Conservation (phyloP, 2,888 invertebrate species). For the Drosophila neotestacea region DNA sequence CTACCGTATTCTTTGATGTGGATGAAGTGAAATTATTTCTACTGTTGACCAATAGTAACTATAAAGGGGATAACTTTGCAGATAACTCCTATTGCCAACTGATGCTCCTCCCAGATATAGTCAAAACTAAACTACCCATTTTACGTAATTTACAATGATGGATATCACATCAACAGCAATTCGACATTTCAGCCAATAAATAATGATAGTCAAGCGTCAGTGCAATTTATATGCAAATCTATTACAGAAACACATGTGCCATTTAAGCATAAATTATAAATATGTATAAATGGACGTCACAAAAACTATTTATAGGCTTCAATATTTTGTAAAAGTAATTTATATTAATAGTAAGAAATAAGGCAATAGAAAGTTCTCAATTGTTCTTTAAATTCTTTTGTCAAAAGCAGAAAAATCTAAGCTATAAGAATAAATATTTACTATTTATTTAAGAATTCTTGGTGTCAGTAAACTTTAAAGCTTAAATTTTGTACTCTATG, state of each 20-base stretch:
- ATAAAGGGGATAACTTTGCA: too few relatives aligned
- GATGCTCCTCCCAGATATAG: too few relatives aligned
- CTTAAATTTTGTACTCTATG: too few relatives aligned
- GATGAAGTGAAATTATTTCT: too few relatives aligned
- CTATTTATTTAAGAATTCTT: too few relatives aligned
- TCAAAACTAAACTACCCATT: neutral
- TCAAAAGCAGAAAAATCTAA: too few relatives aligned
- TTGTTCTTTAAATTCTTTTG: too few relatives aligned
- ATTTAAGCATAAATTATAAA: neutral
- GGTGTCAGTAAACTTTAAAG: too few relatives aligned
- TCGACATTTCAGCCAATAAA: neutral
- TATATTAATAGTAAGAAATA: neutral
- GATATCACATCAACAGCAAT: neutral
- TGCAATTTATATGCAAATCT: constrained; percentile 2
- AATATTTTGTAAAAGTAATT: neutral
- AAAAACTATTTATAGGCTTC: neutral
- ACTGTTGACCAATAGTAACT: too few relatives aligned
- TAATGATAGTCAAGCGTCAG: neutral
- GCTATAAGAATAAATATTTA: too few relatives aligned
- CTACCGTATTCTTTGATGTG: neutral
- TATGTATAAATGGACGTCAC: neutral
- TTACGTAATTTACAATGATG: neutral
- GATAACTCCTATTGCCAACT: too few relatives aligned
- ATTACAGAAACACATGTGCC: neutral
- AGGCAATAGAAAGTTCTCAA: neutral